phyloP scores from a whole-genome alignment of 1,140 invertebrate species.

The Meteorus sp. region DNA sequence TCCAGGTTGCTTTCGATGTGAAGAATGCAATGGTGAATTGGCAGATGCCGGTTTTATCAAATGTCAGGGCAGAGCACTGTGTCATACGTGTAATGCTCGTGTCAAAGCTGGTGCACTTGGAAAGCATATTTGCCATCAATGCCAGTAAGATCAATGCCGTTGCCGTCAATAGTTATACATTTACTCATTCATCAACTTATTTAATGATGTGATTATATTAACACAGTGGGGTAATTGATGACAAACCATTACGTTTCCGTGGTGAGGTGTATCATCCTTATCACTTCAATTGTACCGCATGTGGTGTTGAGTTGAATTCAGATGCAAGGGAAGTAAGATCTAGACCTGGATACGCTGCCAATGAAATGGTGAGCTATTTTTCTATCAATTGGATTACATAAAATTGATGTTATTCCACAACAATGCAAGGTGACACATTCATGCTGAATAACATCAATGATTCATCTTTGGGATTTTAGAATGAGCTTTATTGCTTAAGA shows the following conservation, averaged over 20 bases:
- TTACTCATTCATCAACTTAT: constrained; percentile 9
- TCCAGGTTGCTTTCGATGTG: constrained; percentile 95
- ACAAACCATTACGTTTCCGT: constrained; percentile 92
- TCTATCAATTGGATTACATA: too few relatives aligned
- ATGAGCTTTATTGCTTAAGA: constrained; percentile 94
- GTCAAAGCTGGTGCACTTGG: constrained; percentile 94
- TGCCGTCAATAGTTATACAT: constrained; percentile 16
- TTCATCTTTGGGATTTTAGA: constrained; percentile 59
- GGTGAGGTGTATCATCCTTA: constrained; percentile 99
- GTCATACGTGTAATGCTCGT: constrained; percentile 94
- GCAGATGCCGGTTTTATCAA: constrained; percentile 98
- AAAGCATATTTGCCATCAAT: constrained; percentile 98
- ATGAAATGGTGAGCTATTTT: constrained; percentile 71
- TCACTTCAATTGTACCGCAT: constrained; percentile 96
- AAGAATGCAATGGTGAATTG: constrained; percentile 86
- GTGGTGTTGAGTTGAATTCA: constrained; percentile 82
- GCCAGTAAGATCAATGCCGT: constrained; percentile 95
- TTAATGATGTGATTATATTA: constrained; percentile 32
- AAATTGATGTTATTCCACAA: too few relatives aligned
- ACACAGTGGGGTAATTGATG: constrained; percentile 91
- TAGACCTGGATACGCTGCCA: constrained; percentile 84
- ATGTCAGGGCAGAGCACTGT: constrained; percentile 89
- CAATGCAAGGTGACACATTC: too few relatives aligned
- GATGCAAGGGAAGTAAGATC: constrained; percentile 94
- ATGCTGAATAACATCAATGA: neutral